Percentiles rank a stretch among this genome's conserved stretches.
Evolutionary conservation across 2,888 invertebrate genomes (phyloP).

Genomic region (Agriopis marginaria): DNA sequence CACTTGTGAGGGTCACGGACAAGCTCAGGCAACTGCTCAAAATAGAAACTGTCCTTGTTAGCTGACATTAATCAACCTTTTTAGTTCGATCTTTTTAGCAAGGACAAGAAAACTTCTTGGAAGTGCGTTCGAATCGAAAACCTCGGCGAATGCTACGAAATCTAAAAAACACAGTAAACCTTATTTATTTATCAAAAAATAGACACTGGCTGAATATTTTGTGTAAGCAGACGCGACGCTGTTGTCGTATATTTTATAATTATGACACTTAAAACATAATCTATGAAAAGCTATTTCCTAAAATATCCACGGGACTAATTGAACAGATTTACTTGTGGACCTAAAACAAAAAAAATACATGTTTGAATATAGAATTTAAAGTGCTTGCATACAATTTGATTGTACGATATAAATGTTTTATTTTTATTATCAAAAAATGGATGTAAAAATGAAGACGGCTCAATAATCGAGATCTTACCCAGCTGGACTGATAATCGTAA

Average conservation of each 20-base stretch:
- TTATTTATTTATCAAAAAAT: too few species aligned
- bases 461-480: slow-evolving; percentile 72
- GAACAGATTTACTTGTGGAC: too few species aligned
- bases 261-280: too few species aligned
- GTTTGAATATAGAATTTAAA: neutral
- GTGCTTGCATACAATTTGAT: neutral
- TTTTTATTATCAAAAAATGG: slow-evolving; percentile 14
- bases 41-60: slow-evolving; percentile 91
- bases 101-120: neutral
- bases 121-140: neutral
- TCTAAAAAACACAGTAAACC: neutral
- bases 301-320: too few species aligned
- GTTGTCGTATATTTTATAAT: too few species aligned
- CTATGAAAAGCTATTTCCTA: too few species aligned
- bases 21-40: slow-evolving; percentile 93
- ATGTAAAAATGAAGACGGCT: slow-evolving; percentile 58
- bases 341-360: too few species aligned
- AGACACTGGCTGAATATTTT: too few species aligned
- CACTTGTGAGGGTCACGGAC: slow-evolving; percentile 94
- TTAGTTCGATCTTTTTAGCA: slow-evolving; percentile 20
- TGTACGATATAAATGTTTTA: neutral
- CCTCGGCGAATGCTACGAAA: neutral
- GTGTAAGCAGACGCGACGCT: too few species aligned
- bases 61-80: slow-evolving; percentile 76
- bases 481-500: slow-evolving; percentile 77